Evolutionary conservation across 2,797 vertebrate genomes (phyloP), one percentile per base, ranked within the genome.

Genomic region (Mormyrus hasselquistii): DNA sequence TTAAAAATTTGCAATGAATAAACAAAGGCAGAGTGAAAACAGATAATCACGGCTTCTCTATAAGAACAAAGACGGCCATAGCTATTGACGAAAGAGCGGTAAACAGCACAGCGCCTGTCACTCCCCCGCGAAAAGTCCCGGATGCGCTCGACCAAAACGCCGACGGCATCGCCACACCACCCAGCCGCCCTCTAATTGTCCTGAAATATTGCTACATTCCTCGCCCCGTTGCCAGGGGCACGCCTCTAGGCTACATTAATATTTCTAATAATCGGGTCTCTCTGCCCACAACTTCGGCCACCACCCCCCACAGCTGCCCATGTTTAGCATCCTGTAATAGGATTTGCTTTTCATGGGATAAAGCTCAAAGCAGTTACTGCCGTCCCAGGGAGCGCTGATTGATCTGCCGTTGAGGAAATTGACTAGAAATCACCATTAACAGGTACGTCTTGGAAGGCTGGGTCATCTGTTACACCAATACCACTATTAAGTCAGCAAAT

Each of bases 321-420:
- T 93, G 95, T 94, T 95, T 93, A 95, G 95, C 93, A 94, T 96
- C 95, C 95, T 95, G 94, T 96, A 96, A 96, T 95, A 94, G 93
- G 94, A 96, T 96, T 96, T 96, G 94, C 95, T 93, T 93, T 93
- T 94, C 95, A 93, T 94, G 94, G 95, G 34, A 94, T 94, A 93
- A 89, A 91, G 93, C 95, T 96, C 94, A 94, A 92, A 93, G 94
- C 95, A 95, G 95, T 96, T 95, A 95, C 95, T 92, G 62, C 82
- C 95, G 94, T 95, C 94, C 96, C 95, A 95, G 95, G 95, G 94
- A 94, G 94, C 95, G 55, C 94, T 94, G 94, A 96, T 96, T 96
- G 96, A 96, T 96, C 95, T 95, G 92, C 95, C 95, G 96, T 96
- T 96, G 96, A 96, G 96, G 94, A 96, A 96, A 96, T 96, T 96